Evolutionary conservation across 2,113 vertebrate genomes (phyloP).

Genomic region (Lagopus muta): DNA sequence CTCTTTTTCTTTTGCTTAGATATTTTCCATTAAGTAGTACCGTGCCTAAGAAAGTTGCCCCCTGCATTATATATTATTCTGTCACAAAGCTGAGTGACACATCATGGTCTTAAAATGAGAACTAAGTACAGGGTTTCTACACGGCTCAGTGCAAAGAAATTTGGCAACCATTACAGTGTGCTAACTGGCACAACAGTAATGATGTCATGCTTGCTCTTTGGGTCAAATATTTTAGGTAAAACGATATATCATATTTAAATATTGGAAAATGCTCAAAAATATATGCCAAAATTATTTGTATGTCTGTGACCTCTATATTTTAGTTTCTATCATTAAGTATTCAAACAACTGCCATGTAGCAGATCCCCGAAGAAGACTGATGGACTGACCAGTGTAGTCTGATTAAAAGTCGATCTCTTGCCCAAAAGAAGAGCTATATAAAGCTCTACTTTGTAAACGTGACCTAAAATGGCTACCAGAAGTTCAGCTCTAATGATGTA

Average conservation of each 20-base stretch:
- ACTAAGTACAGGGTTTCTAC: not conserved
- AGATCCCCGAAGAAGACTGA: not conserved
- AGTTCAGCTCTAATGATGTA: not conserved
- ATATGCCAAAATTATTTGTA: not conserved
- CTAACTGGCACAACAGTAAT: not conserved
- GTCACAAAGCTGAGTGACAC: not conserved
- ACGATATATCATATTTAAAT: not conserved
- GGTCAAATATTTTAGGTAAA: not conserved
- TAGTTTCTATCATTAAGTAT: not conserved
- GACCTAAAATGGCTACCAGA: not conserved
- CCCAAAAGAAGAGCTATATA: not conserved
- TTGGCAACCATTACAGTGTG: not conserved
- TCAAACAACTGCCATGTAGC: not conserved
- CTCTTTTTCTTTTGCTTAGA: slow-evolving; percentile 8
- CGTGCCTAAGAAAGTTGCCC: not conserved
- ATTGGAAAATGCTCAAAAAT: not conserved
- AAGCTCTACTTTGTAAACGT: not conserved
- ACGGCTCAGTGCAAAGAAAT: not conserved
- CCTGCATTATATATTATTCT: not conserved
- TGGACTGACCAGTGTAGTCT: not conserved
- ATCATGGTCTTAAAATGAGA: not conserved
- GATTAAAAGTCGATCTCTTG: not conserved
- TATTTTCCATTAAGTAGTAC: slow-evolving; percentile 11
- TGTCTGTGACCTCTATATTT: not conserved
- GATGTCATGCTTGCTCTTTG: not conserved